These are phyloP conservation scores for Cygnus atratus DNA, from an alignment of 2,113 vertebrate genomes.

Conservation along the genomic window DNA sequence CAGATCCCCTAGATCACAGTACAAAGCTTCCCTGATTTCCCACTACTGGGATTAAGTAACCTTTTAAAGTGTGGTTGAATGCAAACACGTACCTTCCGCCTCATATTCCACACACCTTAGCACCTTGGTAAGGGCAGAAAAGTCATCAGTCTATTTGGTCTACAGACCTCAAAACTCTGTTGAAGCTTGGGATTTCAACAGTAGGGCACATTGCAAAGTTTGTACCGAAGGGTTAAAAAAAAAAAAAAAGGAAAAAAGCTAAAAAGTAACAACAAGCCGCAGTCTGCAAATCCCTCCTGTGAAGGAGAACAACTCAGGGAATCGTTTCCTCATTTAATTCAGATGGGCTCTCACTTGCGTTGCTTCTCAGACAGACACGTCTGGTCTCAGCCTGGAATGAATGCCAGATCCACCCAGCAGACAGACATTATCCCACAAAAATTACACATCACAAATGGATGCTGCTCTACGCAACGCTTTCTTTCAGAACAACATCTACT, in stretches of 20 bases:
- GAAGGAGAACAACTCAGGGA: background rate
- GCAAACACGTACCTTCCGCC: background rate
- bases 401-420: background rate
- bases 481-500: background rate
- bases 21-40: background rate
- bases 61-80: background rate
- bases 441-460: background rate
- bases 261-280: background rate
- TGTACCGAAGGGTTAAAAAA: background rate
- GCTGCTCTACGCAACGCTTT: background rate
- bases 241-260: too few relatives aligned
- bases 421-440: background rate
- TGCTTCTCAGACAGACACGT: background rate
- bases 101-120: background rate
- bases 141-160: background rate
- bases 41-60: background rate
- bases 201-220: background rate
- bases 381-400: background rate
- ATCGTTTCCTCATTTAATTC: background rate
- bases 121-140: background rate
- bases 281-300: background rate
- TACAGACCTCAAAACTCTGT: background rate
- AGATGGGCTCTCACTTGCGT: background rate
- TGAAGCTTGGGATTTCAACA: background rate
- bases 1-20: background rate